Base-by-base conservation (phyloP, 2,113 vertebrate species). In the Carassius auratus region DNA sequence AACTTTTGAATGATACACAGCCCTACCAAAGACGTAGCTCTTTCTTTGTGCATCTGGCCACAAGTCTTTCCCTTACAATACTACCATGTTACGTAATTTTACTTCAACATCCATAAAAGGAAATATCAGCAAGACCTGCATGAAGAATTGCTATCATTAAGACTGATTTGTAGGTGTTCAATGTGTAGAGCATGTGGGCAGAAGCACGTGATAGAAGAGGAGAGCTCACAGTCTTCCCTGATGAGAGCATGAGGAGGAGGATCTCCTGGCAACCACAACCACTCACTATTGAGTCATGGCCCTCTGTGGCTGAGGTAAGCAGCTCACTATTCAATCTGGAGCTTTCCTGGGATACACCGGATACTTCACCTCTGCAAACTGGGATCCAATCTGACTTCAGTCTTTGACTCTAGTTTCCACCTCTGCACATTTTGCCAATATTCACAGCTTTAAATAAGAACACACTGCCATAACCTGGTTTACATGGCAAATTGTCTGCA, bases 191-290 rank as follows among this genome's bases (percentile, higher is more conserved):
- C 76, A 10, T 55, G 84, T 81, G 57, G 85, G 85, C 10, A 76
- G 55, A 83, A 73, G 76, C 23, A 50, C 82, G 84, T 74, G 55
- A 66, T 36, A 73, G 76, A 59, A 79, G 81, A 73, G 66, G 52
- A 59, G 81, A 84, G 74, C 84, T 85, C 84, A 48, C 59, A 81
- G 59, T 81, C 85, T 68, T 81, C 61, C 52, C 62, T 38, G 68
- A 71, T 52, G 21, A 80, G 33, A 26, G 62, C 30, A 57, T 55
- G 73, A 86, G 55, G 84, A 88, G 87, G 76, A 88, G 81, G 85
- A 76, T 84, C 81, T 81, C 76, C 85, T 61, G 81, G 87, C 85
- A 84, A 86, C 85, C 57, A 59, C 59, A 13, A 68, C n/a, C 45
- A 66, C 81, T 86, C 69, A 26, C 81, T 50, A 15, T 42, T 88